Base-by-base conservation (phyloP, 2,113 vertebrate species). In the Petromus typicus region DNA sequence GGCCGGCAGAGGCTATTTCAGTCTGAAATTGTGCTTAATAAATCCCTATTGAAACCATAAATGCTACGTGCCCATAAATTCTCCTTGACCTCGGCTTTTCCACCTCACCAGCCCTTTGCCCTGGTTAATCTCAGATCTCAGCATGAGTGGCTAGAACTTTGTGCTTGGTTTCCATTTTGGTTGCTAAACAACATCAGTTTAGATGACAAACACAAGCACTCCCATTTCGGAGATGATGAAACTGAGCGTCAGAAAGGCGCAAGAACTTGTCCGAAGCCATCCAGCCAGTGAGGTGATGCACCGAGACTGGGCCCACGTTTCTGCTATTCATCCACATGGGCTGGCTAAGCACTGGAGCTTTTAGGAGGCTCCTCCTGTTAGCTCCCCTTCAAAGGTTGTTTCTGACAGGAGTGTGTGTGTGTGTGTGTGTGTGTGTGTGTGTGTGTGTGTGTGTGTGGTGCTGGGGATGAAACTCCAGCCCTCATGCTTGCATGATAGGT, bases 51-150 rank as follows among this genome's bases (percentile, higher is more conserved):
- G 97, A 97, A 97, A 97, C 97, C 98, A 93, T 98, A 97, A 98
- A 97, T 96, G 91, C 95, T 87, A 90, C 20, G 64, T 96, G 95
- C 97, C 93, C 98, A 98, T 98, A 98, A 98, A 98, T 95, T 95
- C 97, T 92, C 91, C 90, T 76, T 91, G 94, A 92, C 95, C 96
- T 97, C 89, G 82, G 97, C 76, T 97, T 97, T 86, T 96, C 96
- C 97, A 96, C 93, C 94, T 97, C 97, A 95, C 86, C 94, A 97
- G 85, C 95, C 96, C 97, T 98, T 98, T 96, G 96, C 89, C 83
- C 97, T 96, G 80, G 97, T 98, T 98, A 96, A 98, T 98, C 97
- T 98, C 97, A 97, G 81, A 97, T 97, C 97, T 89, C 91, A 13
- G 45, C 1, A 8, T 30, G 63, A n/a, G 90, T 2, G 5, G 84